Evolutionary conservation across 2,797 vertebrate genomes (phyloP).

Genomic region (Gobio occitaniae): DNA sequence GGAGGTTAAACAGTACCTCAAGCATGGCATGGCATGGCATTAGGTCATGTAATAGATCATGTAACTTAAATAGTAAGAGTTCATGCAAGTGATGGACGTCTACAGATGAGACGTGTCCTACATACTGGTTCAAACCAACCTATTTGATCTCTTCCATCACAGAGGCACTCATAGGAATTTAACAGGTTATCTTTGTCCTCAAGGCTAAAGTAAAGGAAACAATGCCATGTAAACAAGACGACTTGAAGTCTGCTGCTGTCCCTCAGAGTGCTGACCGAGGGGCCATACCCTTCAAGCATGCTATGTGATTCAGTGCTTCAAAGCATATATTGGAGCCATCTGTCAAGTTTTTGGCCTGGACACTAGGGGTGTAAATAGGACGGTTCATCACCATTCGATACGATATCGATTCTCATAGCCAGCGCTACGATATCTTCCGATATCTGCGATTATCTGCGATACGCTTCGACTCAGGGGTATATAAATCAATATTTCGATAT

Average conservation of each 20-base stretch:
- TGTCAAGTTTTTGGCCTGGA: neutral
- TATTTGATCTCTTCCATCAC: neutral
- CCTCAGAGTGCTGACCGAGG: neutral
- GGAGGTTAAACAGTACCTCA: neutral
- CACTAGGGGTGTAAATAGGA: no score
- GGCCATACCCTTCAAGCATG: neutral
- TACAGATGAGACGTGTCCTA: constrained; percentile 16
- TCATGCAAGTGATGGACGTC: neutral
- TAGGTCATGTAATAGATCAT: constrained; percentile 7
- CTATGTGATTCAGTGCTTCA: neutral
- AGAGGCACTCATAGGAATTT: constrained; percentile 39
- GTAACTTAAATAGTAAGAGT: constrained; percentile 11
- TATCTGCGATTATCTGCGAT: no score
- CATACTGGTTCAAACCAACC: neutral
- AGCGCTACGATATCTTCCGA: no score
- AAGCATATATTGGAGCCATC: neutral
- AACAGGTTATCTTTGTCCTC: constrained; percentile 60
- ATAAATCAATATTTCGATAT: no score
- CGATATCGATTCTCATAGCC: no score
- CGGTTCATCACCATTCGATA: no score
- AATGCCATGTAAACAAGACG: constrained; percentile 48
- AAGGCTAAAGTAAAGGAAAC: constrained; percentile 53
- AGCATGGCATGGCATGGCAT: neutral
- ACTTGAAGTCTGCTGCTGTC: constrained; percentile 6
- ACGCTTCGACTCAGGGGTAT: no score